Evolutionary conservation across 2,888 invertebrate species (phyloP), one percentile per base, ranked within the genome.

Genomic region (Cheilosia grossa): DNA sequence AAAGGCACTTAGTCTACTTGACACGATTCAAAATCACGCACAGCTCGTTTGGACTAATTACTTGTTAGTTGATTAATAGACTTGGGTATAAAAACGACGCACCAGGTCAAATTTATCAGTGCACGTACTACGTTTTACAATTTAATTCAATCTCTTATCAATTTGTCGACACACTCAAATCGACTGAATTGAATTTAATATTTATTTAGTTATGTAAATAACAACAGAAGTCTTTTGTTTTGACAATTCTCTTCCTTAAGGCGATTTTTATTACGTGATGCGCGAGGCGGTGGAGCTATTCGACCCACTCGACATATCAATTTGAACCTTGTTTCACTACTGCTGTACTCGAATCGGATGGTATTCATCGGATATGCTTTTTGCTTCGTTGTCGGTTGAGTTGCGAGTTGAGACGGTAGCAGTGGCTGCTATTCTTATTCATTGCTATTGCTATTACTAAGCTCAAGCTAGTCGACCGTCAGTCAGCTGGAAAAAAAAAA

Each of bases 231-330:
- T 70, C 40, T 33, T 61, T 69, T 54, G n/a, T 56, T 63, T 67
- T 21, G n/a, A 30, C 30, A 56, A 21, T 47, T 27, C 19, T 13
- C 40, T 80, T 66, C 37, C 47, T 49, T 66, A 53, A 30, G 15
- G 21, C 33, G 47, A 19, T 70, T 72, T 73, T 51, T 33, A 82
- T 19, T 66, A 33, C 66, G 33, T 59, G 59, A 66, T 10, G 10
- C 58, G n/a, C 66, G 54, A 78, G 63, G 13, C 21, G 49, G 27
- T 58, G 73, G 64, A 74, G 69, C 79, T 37, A 37, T 30, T 30
- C 53, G 33, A 58, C 10, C 73, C 49, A 83, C 69, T 83, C 74
- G 74, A 83, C 82, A 74, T 79, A 49, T 49, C 79, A 74, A 79
- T 69, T 74, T 73, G 82, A 83, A 79, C 73, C 53, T 51, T 64